These are phyloP conservation scores for Cheilinus undulatus DNA, from an alignment of 2,113 vertebrate genomes.

Conservation along the genomic window DNA sequence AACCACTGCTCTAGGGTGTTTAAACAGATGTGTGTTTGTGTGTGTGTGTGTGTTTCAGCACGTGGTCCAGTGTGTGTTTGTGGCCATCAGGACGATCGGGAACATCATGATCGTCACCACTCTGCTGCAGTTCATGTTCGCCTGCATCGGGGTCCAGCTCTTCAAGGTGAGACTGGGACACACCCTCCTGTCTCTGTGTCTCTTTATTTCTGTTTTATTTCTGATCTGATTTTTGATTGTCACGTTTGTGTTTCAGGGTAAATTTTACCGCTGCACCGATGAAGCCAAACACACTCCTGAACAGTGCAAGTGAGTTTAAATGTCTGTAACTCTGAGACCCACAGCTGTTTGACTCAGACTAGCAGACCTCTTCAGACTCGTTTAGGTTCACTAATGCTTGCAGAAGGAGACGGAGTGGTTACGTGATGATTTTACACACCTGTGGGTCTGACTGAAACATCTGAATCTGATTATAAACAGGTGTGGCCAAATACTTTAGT, in stretches of 20 bases:
- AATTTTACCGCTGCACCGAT: conserved; percentile 94
- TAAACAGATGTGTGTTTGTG: conserved; percentile 22
- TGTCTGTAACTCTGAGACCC: too few species aligned
- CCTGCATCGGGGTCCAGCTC: conserved; percentile 95
- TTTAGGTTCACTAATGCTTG: too few species aligned
- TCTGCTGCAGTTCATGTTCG: conserved; percentile 95
- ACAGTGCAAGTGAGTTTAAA: conserved; percentile 90
- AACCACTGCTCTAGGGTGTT: too few species aligned
- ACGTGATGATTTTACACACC: too few species aligned
- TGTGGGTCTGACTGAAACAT: too few species aligned
- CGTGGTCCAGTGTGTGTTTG: conserved; percentile 94
- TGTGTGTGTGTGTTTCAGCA: conserved; percentile 81
- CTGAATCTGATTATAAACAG: too few species aligned
- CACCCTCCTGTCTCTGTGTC: background rate
- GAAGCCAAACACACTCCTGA: conserved; percentile 92
- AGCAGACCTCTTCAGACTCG: too few species aligned
- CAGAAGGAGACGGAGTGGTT: too few species aligned
- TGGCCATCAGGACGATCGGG: conserved; percentile 93
- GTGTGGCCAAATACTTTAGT: too few species aligned
- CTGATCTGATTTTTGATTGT: background rate
- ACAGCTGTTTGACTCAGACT: too few species aligned
- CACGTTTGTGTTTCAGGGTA: conserved; percentile 83
- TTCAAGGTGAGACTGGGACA: conserved; percentile 87
- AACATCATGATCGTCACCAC: conserved; percentile 96
- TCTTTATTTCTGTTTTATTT: background rate